Conservation (phyloP, 37 sponge, comb jelly and placozoan genomes). For the Oopsacas minuta region DNA sequence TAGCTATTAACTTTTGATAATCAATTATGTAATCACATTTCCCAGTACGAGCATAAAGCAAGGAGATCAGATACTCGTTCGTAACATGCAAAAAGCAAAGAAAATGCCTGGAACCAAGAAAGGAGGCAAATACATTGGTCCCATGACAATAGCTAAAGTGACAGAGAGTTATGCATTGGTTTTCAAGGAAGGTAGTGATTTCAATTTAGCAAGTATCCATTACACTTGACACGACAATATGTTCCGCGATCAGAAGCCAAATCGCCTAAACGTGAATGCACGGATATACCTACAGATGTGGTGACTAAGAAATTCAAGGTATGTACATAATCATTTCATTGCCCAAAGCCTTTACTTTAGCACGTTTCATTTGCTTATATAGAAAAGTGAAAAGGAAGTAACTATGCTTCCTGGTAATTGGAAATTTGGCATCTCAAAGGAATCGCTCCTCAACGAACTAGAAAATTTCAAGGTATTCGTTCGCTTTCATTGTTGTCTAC, state of each 20-base stretch:
- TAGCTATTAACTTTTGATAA: not conserved
- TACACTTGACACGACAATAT: not conserved
- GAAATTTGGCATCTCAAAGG: slow-evolving; percentile 19
- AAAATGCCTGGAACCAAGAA: slow-evolving; percentile 10
- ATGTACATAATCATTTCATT: not conserved
- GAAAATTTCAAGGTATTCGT: not conserved
- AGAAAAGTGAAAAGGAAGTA: slow-evolving; percentile 2
- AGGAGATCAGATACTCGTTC: not conserved
- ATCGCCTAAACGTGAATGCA: not conserved
- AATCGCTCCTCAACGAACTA: not conserved
- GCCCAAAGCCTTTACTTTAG: not conserved
- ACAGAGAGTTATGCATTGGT: slow-evolving; percentile 9
- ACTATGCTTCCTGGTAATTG: not conserved
- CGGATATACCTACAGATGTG: not conserved
- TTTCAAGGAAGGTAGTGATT: slow-evolving; percentile 1
- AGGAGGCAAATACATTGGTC: not conserved
- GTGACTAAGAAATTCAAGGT: slow-evolving; percentile 10
- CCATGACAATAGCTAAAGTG: slow-evolving; percentile 2
- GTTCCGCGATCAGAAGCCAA: slow-evolving; percentile 11
- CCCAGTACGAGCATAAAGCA: not conserved
- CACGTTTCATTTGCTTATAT: not conserved
- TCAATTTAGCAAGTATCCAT: not conserved
- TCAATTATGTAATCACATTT: not conserved
- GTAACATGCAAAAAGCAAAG: slow-evolving; percentile 11
- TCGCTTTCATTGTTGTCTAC: not conserved